Evolutionary conservation across 2,888 invertebrate species (phyloP).

Genomic region (Drosophila cognata): DNA sequence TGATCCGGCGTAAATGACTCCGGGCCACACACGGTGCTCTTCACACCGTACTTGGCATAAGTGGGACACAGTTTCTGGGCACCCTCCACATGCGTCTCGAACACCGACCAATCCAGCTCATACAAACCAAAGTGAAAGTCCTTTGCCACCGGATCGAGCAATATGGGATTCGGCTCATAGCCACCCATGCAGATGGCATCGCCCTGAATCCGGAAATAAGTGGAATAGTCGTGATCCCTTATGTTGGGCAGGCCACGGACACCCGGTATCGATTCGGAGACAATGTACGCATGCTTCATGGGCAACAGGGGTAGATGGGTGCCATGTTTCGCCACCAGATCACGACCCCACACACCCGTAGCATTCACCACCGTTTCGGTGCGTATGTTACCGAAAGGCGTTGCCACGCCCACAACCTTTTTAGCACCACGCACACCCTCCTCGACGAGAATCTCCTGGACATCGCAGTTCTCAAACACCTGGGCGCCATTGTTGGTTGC

Average conservation of each 20-base stretch:
- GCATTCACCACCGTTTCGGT: conserved; percentile 91
- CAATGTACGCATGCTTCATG: conserved; percentile 95
- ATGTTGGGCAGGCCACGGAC: conserved; percentile 92
- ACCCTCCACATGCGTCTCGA: conserved; percentile 90
- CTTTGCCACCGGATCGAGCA: conserved; percentile 90
- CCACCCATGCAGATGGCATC: conserved; percentile 94
- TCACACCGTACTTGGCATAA: conserved; percentile 91
- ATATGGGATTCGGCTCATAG: conserved; percentile 93
- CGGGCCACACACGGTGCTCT: conserved; percentile 94
- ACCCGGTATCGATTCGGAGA: conserved; percentile 92
- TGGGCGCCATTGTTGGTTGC: conserved; percentile 90
- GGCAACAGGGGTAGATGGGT: conserved; percentile 90
- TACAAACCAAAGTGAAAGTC: conserved; percentile 94
- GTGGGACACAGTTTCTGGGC: conserved; percentile 91
- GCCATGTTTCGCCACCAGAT: conserved; percentile 86
- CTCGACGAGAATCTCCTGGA: conserved; percentile 89
- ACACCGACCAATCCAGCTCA: conserved; percentile 94
- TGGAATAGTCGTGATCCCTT: conserved; percentile 92
- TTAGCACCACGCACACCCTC: conserved; percentile 84
- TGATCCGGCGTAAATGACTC: conserved; percentile 97
- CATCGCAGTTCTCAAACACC: conserved; percentile 91
- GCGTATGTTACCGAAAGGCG: conserved; percentile 89
- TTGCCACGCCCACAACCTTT: conserved; percentile 91
- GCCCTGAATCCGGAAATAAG: conserved; percentile 94
- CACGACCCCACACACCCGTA: conserved; percentile 92